Evolutionary conservation across 2,797 vertebrate species (phyloP), one percentile per base, ranked within the genome.

Genomic region (Synaphobranchus kaupii): DNA sequence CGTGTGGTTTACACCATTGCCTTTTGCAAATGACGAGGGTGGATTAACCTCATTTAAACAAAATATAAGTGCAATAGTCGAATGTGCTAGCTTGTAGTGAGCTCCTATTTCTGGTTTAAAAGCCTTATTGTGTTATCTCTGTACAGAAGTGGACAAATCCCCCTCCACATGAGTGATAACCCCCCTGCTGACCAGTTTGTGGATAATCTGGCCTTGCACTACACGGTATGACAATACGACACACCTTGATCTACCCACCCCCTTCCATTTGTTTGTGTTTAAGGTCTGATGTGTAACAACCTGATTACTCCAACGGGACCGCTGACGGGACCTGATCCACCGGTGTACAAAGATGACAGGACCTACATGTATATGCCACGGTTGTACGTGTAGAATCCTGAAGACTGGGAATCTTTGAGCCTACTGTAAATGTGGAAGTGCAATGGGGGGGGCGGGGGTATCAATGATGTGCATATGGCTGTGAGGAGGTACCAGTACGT

Each of bases 41-140:
- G 76, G 76, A 47, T 48, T 80, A 80, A 47, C 44, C 39, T 47
- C 44, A 48, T 80, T 80, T 48, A 80, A 80, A 80, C 76, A 80
- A 48, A 80, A 47, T 17, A 48, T 80, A 80, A 80, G 76, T 44
- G 34, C 34, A 44, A 76, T 76, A 31, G 22, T 80, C 17, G 48
- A 80, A 80, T 48, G 48, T 80, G 5, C 3, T 5, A 80, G 39
- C 39, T 80, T 80, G 48, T 80, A 80, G 4, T 47, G 76, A 48
- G 20, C 12, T 44, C 44, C 4, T 20, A 80, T 48, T 80, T 80
- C 17, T 80, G 76, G 22, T 80, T 80, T 47, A 80, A 80, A 80
- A 80, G 20, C 76, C 76, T 80, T 47, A 48, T 80, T 20, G 44
- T 80, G 44, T 80, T 80, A 80, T 80, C 44, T 44, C 76, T 48